These are phyloP conservation scores for Drepanosiphum platanoidis DNA, from an alignment of 2,888 invertebrate species.

Conservation along the genomic window DNA sequence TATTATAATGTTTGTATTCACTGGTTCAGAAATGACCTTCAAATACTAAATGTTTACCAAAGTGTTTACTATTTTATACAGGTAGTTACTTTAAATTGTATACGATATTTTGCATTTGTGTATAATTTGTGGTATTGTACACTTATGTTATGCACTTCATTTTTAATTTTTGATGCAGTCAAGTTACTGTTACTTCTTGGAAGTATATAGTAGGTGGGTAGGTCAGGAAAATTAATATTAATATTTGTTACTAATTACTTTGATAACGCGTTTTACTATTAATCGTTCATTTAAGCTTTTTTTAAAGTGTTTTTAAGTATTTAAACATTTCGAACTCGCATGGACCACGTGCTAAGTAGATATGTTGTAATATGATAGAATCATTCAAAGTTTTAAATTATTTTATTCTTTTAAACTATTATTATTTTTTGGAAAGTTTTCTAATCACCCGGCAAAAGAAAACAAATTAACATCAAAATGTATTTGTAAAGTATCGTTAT, in stretches of 20 bases:
- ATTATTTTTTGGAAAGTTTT: not conserved
- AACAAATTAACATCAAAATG: not conserved
- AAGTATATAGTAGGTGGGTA: not conserved
- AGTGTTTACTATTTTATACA: not conserved
- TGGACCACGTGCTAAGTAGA: not conserved
- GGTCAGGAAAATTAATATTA: not conserved
- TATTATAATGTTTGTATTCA: constrained; percentile 24
- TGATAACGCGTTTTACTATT: too few species aligned
- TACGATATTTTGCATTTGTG: not conserved
- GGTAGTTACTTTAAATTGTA: not conserved
- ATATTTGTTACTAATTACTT: not conserved
- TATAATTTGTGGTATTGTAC: too few species aligned
- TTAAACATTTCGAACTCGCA: not conserved
- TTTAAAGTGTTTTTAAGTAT: not conserved
- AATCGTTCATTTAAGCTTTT: not conserved
- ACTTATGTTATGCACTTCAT: not conserved
- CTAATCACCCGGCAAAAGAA: not conserved
- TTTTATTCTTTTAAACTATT: not conserved
- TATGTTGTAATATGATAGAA: not conserved
- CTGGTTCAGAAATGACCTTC: constrained; percentile 25
- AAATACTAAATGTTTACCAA: not conserved
- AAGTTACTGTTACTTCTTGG: not conserved
- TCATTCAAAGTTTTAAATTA: too few species aligned
- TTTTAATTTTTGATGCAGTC: not conserved
- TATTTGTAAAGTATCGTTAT: not conserved